Evolutionary conservation across 2,888 invertebrate genomes (phyloP).

Genomic region (Apantesis nais): DNA sequence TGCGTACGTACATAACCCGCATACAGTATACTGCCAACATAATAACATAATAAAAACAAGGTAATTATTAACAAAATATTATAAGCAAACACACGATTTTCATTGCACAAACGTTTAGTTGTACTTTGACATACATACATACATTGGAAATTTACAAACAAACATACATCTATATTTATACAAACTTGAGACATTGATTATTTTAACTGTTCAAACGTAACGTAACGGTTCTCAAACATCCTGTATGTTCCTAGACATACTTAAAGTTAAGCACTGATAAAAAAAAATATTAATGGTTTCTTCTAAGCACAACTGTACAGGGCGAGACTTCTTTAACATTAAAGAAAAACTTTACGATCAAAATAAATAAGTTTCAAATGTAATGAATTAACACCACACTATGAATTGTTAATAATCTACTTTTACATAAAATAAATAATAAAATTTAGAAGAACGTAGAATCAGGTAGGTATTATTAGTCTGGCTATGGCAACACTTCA

Average conservation of each 20-base stretch:
- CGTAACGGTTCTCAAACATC: not conserved
- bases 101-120: constrained; percentile 42
- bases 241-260: not conserved
- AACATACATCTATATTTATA: constrained; percentile 40
- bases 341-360: not conserved
- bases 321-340: not conserved
- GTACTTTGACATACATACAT: constrained; percentile 52
- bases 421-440: constrained; percentile 45
- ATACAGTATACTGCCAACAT: constrained; percentile 37
- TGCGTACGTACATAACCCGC: constrained; percentile 38
- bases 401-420: constrained; percentile 25
- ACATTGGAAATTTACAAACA: constrained; percentile 22
- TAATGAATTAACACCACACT: constrained; percentile 34
- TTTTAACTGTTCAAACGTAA: constrained; percentile 3
- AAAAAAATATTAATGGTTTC: not conserved
- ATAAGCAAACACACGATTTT: constrained; percentile 32
- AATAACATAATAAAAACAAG: constrained; percentile 34
- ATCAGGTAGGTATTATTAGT: constrained; percentile 8
- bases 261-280: not conserved
- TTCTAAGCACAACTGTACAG: not conserved
- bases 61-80: constrained; percentile 27
- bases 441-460: constrained; percentile 26
- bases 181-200: constrained; percentile 39
- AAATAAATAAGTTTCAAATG: not conserved
- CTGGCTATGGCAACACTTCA: not conserved